Evolutionary conservation across 2,888 invertebrate genomes (phyloP).

Genomic region (Drosophila testacea): DNA sequence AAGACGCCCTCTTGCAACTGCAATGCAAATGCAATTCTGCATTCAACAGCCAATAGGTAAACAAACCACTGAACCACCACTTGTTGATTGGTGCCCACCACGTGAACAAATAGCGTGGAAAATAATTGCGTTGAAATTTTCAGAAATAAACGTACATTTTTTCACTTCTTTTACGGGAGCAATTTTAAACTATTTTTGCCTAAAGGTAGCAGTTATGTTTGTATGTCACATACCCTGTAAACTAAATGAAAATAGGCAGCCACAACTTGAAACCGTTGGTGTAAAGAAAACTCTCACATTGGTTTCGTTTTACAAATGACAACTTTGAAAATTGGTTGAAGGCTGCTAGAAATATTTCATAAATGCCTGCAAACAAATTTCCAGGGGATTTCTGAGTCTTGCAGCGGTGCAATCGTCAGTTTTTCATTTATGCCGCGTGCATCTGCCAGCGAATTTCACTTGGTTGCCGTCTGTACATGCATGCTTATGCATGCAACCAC

Average conservation of each 20-base stretch:
- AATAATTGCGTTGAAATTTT: constrained; percentile 42
- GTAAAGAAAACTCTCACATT: too few species aligned
- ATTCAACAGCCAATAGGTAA: constrained; percentile 29
- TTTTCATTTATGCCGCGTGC: constrained; percentile 21
- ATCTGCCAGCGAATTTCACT: constrained; percentile 33
- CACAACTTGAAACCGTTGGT: too few species aligned
- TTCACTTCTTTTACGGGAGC: constrained; percentile 2
- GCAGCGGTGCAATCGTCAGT: not conserved
- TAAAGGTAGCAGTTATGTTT: not conserved
- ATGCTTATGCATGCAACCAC: constrained; percentile 32
- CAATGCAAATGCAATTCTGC: constrained; percentile 58
- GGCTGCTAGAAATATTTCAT: too few species aligned
- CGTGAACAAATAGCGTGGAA: constrained; percentile 11
- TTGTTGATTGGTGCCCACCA: constrained; percentile 58
- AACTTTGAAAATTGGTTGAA: too few species aligned
- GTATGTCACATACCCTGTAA: constrained; percentile 1
- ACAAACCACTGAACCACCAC: constrained; percentile 37
- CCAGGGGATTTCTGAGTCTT: not conserved
- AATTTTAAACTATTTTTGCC: constrained; percentile 23
- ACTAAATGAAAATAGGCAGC: not conserved
- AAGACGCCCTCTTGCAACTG: constrained; percentile 28
- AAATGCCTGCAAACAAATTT: too few species aligned
- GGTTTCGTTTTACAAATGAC: too few species aligned
- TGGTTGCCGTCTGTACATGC: constrained; percentile 33
- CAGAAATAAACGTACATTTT: constrained; percentile 58